Conservation (phyloP, 2,113 vertebrate genomes). For the Coptodon rendalli region DNA sequence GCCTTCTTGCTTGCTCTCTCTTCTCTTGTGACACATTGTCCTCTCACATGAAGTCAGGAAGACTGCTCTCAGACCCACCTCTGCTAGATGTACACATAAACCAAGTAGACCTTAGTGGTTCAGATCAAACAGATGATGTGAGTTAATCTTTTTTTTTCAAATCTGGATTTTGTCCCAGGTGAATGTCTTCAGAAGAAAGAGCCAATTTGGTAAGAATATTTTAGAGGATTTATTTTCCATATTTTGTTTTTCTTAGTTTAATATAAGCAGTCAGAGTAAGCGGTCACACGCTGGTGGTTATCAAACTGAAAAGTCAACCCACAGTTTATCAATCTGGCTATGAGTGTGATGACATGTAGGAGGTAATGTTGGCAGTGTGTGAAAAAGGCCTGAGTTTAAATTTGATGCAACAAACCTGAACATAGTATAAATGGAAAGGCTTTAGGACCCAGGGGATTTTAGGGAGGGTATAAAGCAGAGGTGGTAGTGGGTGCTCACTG, state of each 20-base stretch:
- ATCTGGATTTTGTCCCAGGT: neutral
- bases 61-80: neutral
- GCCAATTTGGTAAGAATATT: neutral
- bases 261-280: neutral
- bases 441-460: neutral
- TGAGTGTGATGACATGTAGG: neutral
- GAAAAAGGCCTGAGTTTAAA: neutral
- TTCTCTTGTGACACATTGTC: neutral
- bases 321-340: neutral
- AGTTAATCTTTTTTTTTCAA: neutral
- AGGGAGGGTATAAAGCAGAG: neutral
- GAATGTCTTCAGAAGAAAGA: neutral
- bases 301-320: neutral
- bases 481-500: neutral
- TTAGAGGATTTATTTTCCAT: neutral
- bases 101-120: neutral
- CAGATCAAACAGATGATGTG: neutral
- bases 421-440: neutral
- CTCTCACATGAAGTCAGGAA: neutral
- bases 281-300: neutral
- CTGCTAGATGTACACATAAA: neutral
- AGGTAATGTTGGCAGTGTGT: neutral
- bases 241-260: neutral
- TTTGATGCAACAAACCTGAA: neutral
- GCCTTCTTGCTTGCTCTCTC: neutral